Percentiles rank a stretch among this genome's conserved stretches.
Conservation (phyloP, 2,888 invertebrate species). For the Lydus trimaculatus region DNA sequence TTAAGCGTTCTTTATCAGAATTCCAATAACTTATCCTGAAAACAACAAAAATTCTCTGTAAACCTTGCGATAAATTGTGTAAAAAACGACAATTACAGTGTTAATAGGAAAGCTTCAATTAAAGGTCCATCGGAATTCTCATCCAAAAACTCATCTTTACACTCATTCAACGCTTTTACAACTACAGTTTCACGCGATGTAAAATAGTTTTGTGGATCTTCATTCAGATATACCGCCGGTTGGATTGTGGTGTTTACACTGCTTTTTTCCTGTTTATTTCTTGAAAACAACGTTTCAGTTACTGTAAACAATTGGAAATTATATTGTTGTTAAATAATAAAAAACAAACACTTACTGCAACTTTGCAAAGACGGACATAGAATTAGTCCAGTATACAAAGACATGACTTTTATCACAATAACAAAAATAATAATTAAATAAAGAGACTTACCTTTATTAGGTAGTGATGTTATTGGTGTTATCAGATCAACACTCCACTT, state of each 20-base stretch:
- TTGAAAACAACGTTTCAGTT: constrained; percentile 52
- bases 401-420: constrained; percentile 35
- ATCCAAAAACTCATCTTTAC: constrained; percentile 70
- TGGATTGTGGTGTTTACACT: constrained; percentile 31
- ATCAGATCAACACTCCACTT: constrained; percentile 51
- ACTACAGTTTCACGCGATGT: constrained; percentile 77
- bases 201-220: constrained; percentile 74
- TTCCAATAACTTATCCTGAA: constrained; percentile 88
- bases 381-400: constrained; percentile 47
- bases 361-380: constrained; percentile 44
- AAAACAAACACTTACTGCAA: constrained; percentile 34
- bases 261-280: constrained; percentile 41
- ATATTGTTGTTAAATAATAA: neutral
- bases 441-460: constrained; percentile 53
- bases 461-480: constrained; percentile 55
- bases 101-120: constrained; percentile 79
- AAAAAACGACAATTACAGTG: constrained; percentile 47
- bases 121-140: constrained; percentile 74
- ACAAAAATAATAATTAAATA: constrained; percentile 14
- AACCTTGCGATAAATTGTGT: neutral
- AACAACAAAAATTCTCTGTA: constrained; percentile 25
- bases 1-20: constrained; percentile 81
- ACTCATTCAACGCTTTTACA: constrained; percentile 75
- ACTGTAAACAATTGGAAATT: constrained; percentile 41
- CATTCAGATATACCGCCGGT: constrained; percentile 46